Percentiles rank a stretch among this genome's conserved stretches.
Evolutionary conservation across 2,113 vertebrate species (phyloP).

Genomic region (Marmota monax): DNA sequence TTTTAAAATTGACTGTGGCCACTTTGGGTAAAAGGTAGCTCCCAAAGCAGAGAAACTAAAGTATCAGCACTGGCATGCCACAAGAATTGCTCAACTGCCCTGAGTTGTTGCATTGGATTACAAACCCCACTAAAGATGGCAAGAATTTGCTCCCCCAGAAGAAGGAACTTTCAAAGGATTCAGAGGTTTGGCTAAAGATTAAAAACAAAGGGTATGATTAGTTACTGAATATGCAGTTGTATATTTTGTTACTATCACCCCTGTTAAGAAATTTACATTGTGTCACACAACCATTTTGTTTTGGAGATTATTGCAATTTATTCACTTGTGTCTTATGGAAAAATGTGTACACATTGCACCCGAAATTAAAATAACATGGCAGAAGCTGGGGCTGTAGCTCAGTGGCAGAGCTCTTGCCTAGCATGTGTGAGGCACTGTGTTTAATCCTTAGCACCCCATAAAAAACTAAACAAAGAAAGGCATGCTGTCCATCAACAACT

Average conservation of each 20-base stretch:
- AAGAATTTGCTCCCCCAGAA: constrained; percentile 27
- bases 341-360: neutral
- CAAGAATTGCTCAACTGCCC: neutral
- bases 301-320: constrained; percentile 44
- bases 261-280: constrained; percentile 54
- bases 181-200: constrained; percentile 7
- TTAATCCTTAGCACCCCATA: too few relatives aligned
- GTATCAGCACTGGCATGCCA: neutral
- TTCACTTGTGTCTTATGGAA: neutral
- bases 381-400: too few relatives aligned
- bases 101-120: constrained; percentile 15
- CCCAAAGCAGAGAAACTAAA: neutral
- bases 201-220: neutral
- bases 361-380: constrained; percentile 25
- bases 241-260: constrained; percentile 51
- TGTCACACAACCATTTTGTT: constrained; percentile 47
- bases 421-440: too few relatives aligned
- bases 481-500: too few relatives aligned
- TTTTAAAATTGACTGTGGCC: neutral
- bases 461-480: too few relatives aligned
- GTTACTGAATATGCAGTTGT: constrained; percentile 48
- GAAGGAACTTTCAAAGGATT: constrained; percentile 11
- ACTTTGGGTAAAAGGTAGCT: constrained; percentile 6
- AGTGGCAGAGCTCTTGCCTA: too few relatives aligned
- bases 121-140: neutral